Evolutionary conservation across 2,888 invertebrate species (phyloP), one percentile per base, ranked within the genome.

Genomic region (Lasioglossum villosulum): DNA sequence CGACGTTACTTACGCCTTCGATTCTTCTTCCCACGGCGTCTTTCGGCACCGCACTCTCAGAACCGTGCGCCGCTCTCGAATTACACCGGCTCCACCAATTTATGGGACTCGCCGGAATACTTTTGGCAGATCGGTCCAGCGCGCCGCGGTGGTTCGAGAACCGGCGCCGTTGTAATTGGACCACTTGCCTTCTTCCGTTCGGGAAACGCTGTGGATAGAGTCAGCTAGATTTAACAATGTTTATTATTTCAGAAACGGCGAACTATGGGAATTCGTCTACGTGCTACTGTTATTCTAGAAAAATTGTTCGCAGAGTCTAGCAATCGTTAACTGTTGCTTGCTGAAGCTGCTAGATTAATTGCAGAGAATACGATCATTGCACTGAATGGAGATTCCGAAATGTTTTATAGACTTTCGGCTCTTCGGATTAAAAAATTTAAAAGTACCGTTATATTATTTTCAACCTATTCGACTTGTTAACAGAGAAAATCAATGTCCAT

Each of bases 121-220:
- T 37, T 68, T 68, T 37, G 34, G 34, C 10, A 68, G 68, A 68
- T 23, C 68, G 68, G 37, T 37, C 10, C 19, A 34, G 10, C 66
- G 37, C 2, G 23, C 23, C 52, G 52, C 52, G 19, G 6, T 6
- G 48, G 19, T 10, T 34, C 66, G 34, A 30, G 59, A 59, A 14
- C 27, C 48, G 30, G 27, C 59, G 63, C 30, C 30, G 63, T 63
- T 63, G 63, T 63, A 63, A 63, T 63, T 63, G 63, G 63, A 63
- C 14, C 30, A 30, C 63, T 30, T 30, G 30, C 19, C 30, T 30
- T 2, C 63, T 30, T 63, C 63, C 16, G 30, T 30, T 8, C 63
- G 30, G 12, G 30, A 63, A 63, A 14, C 59, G 2, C 59, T 30
- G 30, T 16, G 27, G 16, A 63, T 16, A 30, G 27, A 27, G 59